Percentiles rank a stretch among this genome's conserved stretches.
phyloP scores from a whole-genome alignment of 2,797 vertebrate genomes.

The Bradypus variegatus region DNA sequence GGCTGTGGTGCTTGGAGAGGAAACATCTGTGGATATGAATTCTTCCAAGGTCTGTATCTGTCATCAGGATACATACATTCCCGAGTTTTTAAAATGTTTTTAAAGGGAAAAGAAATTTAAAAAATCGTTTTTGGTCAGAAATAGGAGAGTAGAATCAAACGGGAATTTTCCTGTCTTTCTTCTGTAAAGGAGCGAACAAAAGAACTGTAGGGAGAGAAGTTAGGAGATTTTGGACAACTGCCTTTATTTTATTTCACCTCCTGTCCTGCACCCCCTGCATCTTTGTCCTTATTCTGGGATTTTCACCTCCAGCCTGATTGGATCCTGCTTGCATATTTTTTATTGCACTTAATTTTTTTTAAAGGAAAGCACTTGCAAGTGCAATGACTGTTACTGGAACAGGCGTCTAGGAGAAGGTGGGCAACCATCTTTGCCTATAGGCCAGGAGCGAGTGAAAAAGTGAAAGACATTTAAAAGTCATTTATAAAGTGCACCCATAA shows the following conservation, averaged over 20 bases:
- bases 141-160: not conserved
- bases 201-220: not conserved
- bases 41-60: not conserved
- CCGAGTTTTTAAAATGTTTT: not conserved
- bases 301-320: not conserved
- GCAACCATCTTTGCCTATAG: not conserved
- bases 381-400: not conserved
- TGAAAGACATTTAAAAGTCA: not conserved
- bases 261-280: not conserved
- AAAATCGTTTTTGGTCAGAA: not conserved
- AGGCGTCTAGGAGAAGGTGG: not conserved
- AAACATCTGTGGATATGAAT: not conserved
- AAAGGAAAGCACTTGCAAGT: not conserved
- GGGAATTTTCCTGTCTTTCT: not conserved
- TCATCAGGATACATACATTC: not conserved
- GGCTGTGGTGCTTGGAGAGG: not conserved
- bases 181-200: not conserved
- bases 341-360: not conserved
- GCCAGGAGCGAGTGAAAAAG: not conserved
- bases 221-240: not conserved
- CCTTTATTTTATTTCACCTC: slow-evolving; percentile 6
- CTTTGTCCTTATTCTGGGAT: not conserved
- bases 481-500: not conserved
- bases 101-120: not conserved
- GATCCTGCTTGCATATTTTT: not conserved